A percentile compares a stretch with the other conserved stretches of the same genome.
Conservation (phyloP, 2,797 vertebrate species). For the Hydrolagus colliei region DNA sequence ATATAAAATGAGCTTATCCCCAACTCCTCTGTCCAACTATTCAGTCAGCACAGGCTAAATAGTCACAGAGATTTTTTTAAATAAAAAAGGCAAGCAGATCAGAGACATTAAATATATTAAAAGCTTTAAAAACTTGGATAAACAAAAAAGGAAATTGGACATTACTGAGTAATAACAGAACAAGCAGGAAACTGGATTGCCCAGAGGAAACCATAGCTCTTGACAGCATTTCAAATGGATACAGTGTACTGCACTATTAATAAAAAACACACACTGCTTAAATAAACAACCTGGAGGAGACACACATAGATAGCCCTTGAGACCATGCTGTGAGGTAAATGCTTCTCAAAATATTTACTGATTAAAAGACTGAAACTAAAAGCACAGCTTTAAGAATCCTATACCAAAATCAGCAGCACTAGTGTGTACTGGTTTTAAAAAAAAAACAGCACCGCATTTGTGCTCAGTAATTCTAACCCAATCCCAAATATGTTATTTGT, state of each 20-base stretch:
- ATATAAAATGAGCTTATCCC: too few species aligned
- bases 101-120: too few species aligned
- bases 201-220: too few species aligned
- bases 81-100: too few species aligned
- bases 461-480: not conserved
- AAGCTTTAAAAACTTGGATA: too few species aligned
- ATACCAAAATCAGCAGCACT: not conserved
- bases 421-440: not conserved
- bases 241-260: not conserved
- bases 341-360: not conserved
- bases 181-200: too few species aligned
- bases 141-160: too few species aligned
- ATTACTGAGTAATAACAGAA: too few species aligned
- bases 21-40: too few species aligned
- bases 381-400: not conserved
- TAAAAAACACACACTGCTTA: not conserved
- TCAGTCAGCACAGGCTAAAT: too few species aligned
- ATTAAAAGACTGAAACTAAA: not conserved
- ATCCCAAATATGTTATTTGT: not conserved
- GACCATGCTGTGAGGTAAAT: too few species aligned
- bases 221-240: not conserved
- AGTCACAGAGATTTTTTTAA: too few species aligned
- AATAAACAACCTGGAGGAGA: not conserved
- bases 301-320: not conserved
- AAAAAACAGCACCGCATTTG: not conserved